These are phyloP conservation scores for Xestia rhomboidea DNA, from an alignment of 2,888 invertebrate species.

Conservation along the genomic window DNA sequence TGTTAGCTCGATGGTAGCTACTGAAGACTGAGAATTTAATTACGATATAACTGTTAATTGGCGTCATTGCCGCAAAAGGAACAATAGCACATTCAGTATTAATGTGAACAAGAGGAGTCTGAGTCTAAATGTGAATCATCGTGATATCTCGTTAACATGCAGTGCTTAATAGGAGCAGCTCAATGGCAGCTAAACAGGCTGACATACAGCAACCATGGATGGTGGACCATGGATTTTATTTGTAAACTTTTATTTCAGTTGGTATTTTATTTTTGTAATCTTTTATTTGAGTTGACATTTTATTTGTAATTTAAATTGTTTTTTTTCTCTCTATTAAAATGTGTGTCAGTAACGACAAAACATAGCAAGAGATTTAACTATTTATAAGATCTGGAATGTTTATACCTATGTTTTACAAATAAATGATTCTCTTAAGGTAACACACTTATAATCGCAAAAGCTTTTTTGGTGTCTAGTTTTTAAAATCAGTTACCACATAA, in stretches of 20 bases:
- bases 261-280: too few species aligned
- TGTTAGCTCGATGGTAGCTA: constrained; percentile 2
- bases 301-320: too few species aligned
- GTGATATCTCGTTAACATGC: constrained; percentile 26
- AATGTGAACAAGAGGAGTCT: constrained; percentile 35
- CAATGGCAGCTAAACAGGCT: not conserved
- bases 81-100: constrained; percentile 46
- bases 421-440: too few species aligned
- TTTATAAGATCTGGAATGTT: too few species aligned
- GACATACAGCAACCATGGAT: not conserved
- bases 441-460: not conserved
- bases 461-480: not conserved
- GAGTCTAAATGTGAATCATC: constrained; percentile 40
- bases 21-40: constrained; percentile 40
- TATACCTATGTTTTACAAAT: too few species aligned
- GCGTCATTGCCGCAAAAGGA: constrained; percentile 50
- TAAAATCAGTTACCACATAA: too few species aligned
- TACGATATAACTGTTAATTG: constrained; percentile 53
- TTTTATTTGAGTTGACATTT: too few species aligned
- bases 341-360: too few species aligned
- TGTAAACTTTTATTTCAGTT: too few species aligned
- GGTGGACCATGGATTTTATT: too few species aligned
- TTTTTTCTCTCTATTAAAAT: too few species aligned
- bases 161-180: constrained; percentile 6
- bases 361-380: too few species aligned